Evolutionary conservation across 1,140 invertebrate genomes (phyloP).

Genomic region (Diorhabda sublineata): DNA sequence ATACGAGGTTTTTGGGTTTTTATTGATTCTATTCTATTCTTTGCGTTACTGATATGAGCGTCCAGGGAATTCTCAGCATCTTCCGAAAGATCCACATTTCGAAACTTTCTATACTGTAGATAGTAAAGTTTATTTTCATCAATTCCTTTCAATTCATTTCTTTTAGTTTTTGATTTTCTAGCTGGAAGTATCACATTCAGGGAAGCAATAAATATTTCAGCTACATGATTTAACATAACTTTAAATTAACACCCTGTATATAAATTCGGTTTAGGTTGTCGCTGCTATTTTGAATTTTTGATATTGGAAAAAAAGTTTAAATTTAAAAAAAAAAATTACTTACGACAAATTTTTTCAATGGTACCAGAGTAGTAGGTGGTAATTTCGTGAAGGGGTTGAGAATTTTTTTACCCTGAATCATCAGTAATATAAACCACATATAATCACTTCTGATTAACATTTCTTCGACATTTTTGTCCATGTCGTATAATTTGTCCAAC

Average conservation of each 20-base stretch:
- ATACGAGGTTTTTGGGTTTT: no score
- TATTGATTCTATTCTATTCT: no score
- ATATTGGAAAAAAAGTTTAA: neutral
- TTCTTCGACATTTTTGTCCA: slow-evolving; percentile 35
- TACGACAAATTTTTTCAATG: slow-evolving; percentile 44
- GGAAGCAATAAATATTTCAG: neutral
- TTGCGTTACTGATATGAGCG: no score
- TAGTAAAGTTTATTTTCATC: neutral
- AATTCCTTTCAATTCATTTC: neutral
- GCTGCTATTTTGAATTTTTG: neutral
- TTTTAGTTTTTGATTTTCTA: neutral
- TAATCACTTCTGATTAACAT: slow-evolving; percentile 45
- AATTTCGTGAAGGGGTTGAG: slow-evolving; percentile 42
- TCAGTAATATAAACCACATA: slow-evolving; percentile 47
- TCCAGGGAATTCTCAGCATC: no score
- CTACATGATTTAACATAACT: no score
- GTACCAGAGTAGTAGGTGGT: slow-evolving; percentile 39
- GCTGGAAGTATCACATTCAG: neutral
- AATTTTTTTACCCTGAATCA: slow-evolving; percentile 44
- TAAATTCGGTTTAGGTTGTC: no score
- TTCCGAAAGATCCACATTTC: no score
- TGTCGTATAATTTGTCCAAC: slow-evolving; percentile 41
- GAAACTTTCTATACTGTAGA: no score
- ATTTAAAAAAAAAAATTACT: slow-evolving; percentile 8
- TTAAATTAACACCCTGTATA: no score